Percentiles rank a stretch among this genome's conserved stretches.
These are phyloP conservation scores for Microchirus variegatus DNA, from an alignment of 2,797 vertebrate genomes.

Conservation along the genomic window DNA sequence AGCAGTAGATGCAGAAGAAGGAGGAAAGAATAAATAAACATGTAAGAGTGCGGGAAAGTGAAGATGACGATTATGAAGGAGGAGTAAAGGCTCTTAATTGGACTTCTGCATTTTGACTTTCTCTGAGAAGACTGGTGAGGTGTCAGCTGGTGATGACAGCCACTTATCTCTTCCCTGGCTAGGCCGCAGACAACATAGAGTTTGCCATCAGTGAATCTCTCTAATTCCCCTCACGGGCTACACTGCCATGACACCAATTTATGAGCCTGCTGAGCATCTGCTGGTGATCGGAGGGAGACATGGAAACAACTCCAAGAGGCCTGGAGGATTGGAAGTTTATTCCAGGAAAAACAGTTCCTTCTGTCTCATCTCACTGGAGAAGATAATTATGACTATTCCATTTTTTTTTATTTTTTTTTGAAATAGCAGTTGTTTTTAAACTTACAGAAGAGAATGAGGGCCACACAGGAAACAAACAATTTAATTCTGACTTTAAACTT, in stretches of 20 bases:
- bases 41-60: not conserved
- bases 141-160: constrained; percentile 46
- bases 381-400: not conserved
- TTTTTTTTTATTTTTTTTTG: not conserved
- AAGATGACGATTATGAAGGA: not conserved
- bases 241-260: constrained; percentile 44
- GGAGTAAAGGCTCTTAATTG: constrained; percentile 5
- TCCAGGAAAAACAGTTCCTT: not conserved
- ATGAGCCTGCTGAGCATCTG: constrained; percentile 22
- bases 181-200: not conserved
- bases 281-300: constrained; percentile 26
- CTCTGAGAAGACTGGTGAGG: constrained; percentile 31
- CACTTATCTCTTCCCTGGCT: constrained; percentile 31
- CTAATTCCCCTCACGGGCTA: constrained; percentile 21
- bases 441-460: too few species aligned
- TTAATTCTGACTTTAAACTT: too few species aligned
- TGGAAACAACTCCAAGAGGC: not conserved
- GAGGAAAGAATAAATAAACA: not conserved
- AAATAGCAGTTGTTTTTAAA: constrained; percentile 1
- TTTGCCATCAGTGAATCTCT: constrained; percentile 15
- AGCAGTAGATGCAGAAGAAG: not conserved
- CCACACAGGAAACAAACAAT: too few species aligned
- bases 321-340: not conserved
- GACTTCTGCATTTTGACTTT: constrained; percentile 9
- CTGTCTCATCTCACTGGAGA: not conserved